Conservation (phyloP, 2,113 vertebrate genomes). For the Ammospiza nelsoni region DNA sequence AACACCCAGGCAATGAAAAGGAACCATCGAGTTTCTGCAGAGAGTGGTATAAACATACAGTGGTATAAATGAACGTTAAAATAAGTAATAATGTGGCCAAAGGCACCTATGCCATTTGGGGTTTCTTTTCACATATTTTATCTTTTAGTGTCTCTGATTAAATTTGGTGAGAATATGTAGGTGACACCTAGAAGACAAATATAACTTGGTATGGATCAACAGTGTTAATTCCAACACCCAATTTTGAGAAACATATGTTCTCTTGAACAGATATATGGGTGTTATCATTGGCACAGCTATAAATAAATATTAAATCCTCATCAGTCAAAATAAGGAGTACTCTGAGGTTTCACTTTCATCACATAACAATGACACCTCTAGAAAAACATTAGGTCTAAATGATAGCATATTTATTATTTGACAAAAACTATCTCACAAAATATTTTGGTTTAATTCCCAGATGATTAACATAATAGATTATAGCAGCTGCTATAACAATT, state of each 20-base stretch:
- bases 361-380: slow-evolving; percentile 39
- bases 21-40: background rate
- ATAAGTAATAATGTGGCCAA: background rate
- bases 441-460: slow-evolving; percentile 55
- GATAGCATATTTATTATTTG: slow-evolving; percentile 42
- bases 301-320: slow-evolving; percentile 44
- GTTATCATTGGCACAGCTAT: slow-evolving; percentile 2
- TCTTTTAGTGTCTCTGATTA: background rate
- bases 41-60: background rate
- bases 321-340: slow-evolving; percentile 35
- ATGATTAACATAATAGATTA: slow-evolving; percentile 53
- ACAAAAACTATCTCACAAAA: slow-evolving; percentile 46
- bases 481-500: slow-evolving; percentile 44
- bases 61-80: background rate
- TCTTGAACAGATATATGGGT: background rate
- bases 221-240: background rate
- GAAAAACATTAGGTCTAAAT: slow-evolving; percentile 36
- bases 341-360: slow-evolving; percentile 46
- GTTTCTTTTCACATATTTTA: background rate
- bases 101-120: background rate
- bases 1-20: background rate
- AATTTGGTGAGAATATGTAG: background rate
- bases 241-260: slow-evolving; percentile 34
- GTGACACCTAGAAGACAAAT: slow-evolving; percentile 46
- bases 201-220: background rate